Percentiles rank a stretch among this genome's conserved stretches.
Conservation (phyloP, 2,888 invertebrate genomes). For the Dynastes maya region DNA sequence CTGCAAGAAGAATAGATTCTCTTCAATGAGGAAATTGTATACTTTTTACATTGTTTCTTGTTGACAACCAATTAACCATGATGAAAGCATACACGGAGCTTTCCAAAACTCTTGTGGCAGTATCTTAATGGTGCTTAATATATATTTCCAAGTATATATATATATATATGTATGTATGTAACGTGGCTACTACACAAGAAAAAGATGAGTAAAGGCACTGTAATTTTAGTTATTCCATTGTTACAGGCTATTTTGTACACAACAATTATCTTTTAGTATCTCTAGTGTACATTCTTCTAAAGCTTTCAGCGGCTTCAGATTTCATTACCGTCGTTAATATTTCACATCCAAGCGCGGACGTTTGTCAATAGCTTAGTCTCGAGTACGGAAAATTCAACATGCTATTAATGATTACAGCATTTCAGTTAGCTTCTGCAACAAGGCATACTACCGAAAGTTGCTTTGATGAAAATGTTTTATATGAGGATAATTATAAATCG, state of each 20-base stretch:
- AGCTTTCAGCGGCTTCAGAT: conserved; percentile 18
- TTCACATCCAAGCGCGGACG: neutral
- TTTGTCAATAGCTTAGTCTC: conserved; percentile 1
- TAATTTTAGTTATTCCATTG: conserved; percentile 12
- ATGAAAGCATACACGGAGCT: too few relatives aligned
- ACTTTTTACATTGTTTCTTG: too few relatives aligned
- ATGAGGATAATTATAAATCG: neutral
- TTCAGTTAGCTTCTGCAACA: neutral
- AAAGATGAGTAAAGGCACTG: neutral
- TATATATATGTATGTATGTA: too few relatives aligned
- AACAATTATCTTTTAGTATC: conserved; percentile 22
- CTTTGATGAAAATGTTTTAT: neutral
- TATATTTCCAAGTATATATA: too few relatives aligned
- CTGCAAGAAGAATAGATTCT: too few relatives aligned
- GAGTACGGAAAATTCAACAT: neutral
- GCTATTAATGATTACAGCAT: conserved; percentile 24
- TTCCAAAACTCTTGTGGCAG: too few relatives aligned
- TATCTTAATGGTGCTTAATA: too few relatives aligned
- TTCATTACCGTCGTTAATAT: conserved; percentile 17
- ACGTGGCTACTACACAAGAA: neutral
- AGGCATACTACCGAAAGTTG: neutral
- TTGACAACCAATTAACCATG: too few relatives aligned
- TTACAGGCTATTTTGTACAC: conserved; percentile 18
- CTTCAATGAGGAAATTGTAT: too few relatives aligned
- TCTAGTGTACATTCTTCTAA: neutral